Evolutionary conservation across 2,797 vertebrate genomes (phyloP), one percentile per base, ranked within the genome.

Genomic region (Cynopterus sphinx): DNA sequence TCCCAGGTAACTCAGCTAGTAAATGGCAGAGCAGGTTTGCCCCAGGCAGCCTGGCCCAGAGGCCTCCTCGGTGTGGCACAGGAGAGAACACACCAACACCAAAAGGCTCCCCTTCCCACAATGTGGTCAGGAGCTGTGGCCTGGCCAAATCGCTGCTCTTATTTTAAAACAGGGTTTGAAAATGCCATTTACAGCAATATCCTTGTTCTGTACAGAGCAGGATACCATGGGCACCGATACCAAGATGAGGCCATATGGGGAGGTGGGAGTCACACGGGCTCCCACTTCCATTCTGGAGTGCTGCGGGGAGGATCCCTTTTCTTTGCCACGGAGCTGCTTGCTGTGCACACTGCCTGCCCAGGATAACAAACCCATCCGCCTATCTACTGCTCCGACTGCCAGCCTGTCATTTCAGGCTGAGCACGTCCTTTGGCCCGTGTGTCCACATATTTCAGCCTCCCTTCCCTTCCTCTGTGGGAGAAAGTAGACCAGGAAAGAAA

Each of bases 341-440:
- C 51, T n/a, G 3, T 15, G 49, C 4, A 2, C 3, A 0, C 53
- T 77, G 0, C 81, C 90, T 79, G 59, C 22, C 5, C 24, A 51
- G 90, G 24, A 78, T 70, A 89, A 67, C 22, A 65, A 71, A 7
- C 83, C 22, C n/a, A 1, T 65, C 71, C 11, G 2, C n/a, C 92
- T 96, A 9, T 74, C 91, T 53, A 0, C 49, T 7, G 9, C 77
- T 49, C 4, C 79, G 93, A 94, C 97, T 88, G 74, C 75, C 71
- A 90, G 81, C 73, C 67, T 67, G 39, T 85, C 74, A 73, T 51
- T 91, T 59, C 39, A 84, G 74, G 39, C 93, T 96, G 92, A 85
- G 93, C 13, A 63, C 9, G 26, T 17, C 43, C 26, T 7, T 9
- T 10, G 46, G 49, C 67, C 49, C 1, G 0, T 94, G n/a, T 33